Conservation (phyloP, 2,797 vertebrate species). For the Mycteria americana region DNA sequence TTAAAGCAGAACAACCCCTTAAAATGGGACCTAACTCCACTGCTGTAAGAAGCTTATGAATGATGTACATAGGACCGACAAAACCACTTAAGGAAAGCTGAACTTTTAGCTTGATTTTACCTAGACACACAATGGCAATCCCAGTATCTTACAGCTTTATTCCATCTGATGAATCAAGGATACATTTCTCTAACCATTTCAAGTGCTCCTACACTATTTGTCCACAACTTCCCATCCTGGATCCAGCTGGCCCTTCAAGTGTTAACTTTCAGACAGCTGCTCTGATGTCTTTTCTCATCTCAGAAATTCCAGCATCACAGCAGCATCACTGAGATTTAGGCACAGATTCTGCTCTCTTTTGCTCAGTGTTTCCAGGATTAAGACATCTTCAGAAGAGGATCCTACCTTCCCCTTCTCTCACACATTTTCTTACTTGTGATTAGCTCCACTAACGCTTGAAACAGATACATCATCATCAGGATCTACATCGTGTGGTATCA, state of each 20-base stretch:
- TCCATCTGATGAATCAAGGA: not conserved
- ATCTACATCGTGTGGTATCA: not conserved
- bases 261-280: not conserved
- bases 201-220: not conserved
- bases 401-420: not conserved
- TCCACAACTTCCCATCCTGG: not conserved
- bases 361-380: not conserved
- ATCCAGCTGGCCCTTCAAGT: not conserved
- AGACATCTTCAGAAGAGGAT: not conserved
- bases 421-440: not conserved
- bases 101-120: not conserved
- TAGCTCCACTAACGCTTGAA: not conserved
- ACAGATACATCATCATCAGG: not conserved
- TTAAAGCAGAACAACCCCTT: not conserved
- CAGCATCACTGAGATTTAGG: not conserved
- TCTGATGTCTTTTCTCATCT: not conserved
- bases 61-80: not conserved
- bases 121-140: not conserved
- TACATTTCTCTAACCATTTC: not conserved
- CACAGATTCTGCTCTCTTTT: not conserved
- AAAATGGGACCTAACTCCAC: not conserved
- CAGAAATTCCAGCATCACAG: not conserved
- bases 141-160: not conserved
- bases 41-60: not conserved
- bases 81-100: not conserved